Percentiles rank a stretch among this genome's conserved stretches.
These are phyloP conservation scores for Parauchenoglanis ngamensis DNA, from an alignment of 2,797 vertebrate species.

Conservation along the genomic window DNA sequence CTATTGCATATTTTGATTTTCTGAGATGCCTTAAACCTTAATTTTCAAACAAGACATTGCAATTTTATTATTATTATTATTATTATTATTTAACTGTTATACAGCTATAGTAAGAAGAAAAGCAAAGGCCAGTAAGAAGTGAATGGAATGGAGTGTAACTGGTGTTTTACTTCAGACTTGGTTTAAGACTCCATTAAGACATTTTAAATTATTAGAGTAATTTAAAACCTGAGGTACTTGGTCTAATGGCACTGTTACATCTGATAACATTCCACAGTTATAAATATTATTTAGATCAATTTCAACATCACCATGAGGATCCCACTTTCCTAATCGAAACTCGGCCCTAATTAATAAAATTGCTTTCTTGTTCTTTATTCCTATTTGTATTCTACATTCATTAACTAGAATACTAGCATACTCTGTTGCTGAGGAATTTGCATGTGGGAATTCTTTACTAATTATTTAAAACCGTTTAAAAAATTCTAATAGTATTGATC, in stretches of 20 bases:
- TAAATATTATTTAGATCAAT: not conserved
- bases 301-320: not conserved
- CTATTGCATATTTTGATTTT: not conserved
- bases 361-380: not conserved
- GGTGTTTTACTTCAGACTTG: not conserved
- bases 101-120: not conserved
- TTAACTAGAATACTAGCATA: not conserved
- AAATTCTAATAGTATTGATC: too few relatives aligned
- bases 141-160: not conserved
- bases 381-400: not conserved
- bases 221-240: not conserved
- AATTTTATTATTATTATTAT: constrained; percentile 1
- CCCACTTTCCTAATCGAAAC: not conserved
- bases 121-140: not conserved
- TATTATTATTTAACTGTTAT: not conserved
- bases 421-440: not conserved
- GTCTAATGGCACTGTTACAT: not conserved
- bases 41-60: not conserved
- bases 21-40: not conserved
- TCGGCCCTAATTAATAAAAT: not conserved
- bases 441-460: not conserved
- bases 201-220: not conserved
- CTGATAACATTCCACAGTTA: not conserved
- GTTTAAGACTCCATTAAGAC: not conserved
- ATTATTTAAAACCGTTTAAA: not conserved